phyloP scores from a whole-genome alignment of 1,140 invertebrate species.

The Pseudomyrmex concolor region DNA sequence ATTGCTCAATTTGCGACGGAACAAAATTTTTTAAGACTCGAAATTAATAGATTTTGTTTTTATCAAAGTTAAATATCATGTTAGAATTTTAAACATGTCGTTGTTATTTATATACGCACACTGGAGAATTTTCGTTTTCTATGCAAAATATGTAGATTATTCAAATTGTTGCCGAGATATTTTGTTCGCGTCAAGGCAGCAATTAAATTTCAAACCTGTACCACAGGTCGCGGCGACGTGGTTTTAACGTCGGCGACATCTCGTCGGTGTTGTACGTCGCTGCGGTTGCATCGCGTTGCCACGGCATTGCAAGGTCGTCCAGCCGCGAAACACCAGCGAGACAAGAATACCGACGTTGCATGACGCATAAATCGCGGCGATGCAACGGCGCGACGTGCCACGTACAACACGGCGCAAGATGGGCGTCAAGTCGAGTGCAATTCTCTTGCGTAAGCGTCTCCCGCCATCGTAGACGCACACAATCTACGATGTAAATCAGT shows the following conservation, averaged over 20 bases:
- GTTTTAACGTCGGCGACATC: constrained; percentile 63
- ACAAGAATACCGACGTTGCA: constrained; percentile 59
- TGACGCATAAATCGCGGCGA: constrained; percentile 60
- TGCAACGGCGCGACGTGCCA: constrained; percentile 13
- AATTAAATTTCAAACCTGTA: not conserved
- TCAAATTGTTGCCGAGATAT: not conserved
- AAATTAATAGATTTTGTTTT: not conserved
- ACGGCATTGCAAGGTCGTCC: constrained; percentile 71
- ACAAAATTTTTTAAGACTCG: not conserved
- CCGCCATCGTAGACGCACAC: constrained; percentile 22
- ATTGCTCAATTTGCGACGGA: constrained; percentile 14
- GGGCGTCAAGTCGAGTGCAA: constrained; percentile 47
- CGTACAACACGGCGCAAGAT: too few species aligned
- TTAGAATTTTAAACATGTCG: too few species aligned
- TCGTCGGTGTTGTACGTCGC: not conserved
- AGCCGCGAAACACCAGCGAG: constrained; percentile 58
- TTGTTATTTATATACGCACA: not conserved
- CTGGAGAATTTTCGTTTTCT: too few species aligned
- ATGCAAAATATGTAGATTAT: not conserved
- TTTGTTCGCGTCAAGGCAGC: not conserved
- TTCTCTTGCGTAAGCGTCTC: constrained; percentile 62
- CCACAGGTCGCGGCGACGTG: not conserved
- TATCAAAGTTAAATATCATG: too few species aligned
- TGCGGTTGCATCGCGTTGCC: constrained; percentile 49
- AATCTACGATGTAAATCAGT: constrained; percentile 54